Evolutionary conservation across 2,113 vertebrate genomes (phyloP).

Genomic region (Paramormyrops kingsleyae): DNA sequence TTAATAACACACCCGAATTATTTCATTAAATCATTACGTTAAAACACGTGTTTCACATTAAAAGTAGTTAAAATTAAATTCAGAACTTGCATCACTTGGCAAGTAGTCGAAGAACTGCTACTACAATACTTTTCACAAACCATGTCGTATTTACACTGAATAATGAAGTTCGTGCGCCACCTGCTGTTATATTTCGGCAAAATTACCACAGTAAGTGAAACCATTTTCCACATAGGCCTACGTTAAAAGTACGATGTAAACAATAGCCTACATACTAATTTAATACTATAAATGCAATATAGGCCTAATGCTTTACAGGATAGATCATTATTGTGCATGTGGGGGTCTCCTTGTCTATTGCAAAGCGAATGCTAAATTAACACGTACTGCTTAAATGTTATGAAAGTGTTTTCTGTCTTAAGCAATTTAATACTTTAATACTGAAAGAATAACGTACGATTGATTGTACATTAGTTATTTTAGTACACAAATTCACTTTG

Average conservation of each 20-base stretch:
- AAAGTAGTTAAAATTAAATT: neutral
- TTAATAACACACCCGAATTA: neutral
- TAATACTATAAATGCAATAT: neutral
- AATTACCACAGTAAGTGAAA: neutral
- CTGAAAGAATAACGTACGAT: neutral
- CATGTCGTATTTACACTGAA: neutral
- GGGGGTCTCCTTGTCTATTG: neutral
- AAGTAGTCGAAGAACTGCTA: neutral
- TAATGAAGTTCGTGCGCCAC: slow-evolving; percentile 10
- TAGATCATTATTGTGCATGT: neutral
- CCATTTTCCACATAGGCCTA: neutral
- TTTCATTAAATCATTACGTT: neutral
- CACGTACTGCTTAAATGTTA: neutral
- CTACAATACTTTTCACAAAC: neutral
- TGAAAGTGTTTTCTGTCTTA: neutral
- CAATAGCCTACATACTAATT: neutral
- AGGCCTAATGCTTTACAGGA: neutral
- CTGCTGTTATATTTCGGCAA: neutral
- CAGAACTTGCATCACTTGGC: neutral
- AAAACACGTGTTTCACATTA: neutral
- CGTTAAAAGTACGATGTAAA: neutral
- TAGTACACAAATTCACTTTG: neutral
- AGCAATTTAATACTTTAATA: neutral
- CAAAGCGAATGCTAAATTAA: neutral
- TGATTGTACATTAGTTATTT: neutral